Percentiles rank a stretch among this genome's conserved stretches.
Conservation (phyloP, 2,797 vertebrate genomes). For the Trachops cirrhosus region DNA sequence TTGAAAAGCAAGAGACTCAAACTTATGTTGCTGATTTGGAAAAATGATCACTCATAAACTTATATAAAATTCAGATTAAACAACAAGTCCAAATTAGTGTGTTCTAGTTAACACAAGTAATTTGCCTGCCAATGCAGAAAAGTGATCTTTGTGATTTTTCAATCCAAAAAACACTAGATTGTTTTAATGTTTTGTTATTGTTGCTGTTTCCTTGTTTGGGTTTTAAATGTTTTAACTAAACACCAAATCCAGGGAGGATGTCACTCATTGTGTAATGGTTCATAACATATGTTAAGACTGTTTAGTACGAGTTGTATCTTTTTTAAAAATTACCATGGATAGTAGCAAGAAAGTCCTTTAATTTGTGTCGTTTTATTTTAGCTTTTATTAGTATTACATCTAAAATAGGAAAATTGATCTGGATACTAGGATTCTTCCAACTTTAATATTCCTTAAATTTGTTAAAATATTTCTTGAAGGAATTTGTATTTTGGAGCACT, state of each 20-base stretch:
- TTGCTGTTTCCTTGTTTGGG: not conserved
- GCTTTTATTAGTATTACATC: not conserved
- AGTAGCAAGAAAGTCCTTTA: not conserved
- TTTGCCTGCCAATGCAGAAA: not conserved
- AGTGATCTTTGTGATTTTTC: not conserved
- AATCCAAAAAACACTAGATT: not conserved
- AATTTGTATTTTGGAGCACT: not conserved
- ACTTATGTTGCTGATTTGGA: not conserved
- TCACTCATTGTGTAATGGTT: not conserved
- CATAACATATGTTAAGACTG: not conserved
- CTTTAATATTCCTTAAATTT: not conserved
- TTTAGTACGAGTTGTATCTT: not conserved
- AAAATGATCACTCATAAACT: not conserved
- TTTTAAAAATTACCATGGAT: not conserved
- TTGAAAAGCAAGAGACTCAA: not conserved
- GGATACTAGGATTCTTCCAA: not conserved
- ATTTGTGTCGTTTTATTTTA: not conserved
- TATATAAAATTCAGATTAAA: not conserved
- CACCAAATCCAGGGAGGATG: not conserved
- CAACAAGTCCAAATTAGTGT: not conserved
- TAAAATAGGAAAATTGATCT: not conserved
- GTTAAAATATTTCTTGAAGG: constrained; percentile 7
- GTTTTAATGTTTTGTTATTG: not conserved
- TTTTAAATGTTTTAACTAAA: not conserved
- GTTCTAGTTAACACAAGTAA: not conserved